Evolutionary conservation across 2,113 vertebrate genomes (phyloP), one percentile per base, ranked within the genome.

Genomic region (Lipophrys pholis): DNA sequence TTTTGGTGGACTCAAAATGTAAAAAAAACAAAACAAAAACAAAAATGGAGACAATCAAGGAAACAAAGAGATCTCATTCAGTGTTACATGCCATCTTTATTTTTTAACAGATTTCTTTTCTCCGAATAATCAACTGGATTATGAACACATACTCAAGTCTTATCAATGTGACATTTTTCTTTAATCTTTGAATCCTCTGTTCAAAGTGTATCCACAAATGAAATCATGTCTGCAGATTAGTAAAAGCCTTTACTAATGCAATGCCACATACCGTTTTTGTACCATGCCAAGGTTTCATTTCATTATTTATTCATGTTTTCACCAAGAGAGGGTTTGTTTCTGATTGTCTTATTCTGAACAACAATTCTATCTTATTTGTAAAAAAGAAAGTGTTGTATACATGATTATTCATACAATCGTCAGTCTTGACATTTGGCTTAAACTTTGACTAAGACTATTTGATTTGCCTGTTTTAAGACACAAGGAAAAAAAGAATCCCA

Each of bases 191-290:
- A 86, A 82, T 77, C 11, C 52, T 80, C 54, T 66, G 63, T 86
- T 87, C 65, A 86, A 89, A 84, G 74, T 84, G 15, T 35, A 72
- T 73, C 85, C 83, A 83, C 72, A 65, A 64, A 71, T 56, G 5
- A 78, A 81, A 21, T 40, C 83, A 87, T 82, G 66, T 58, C 43
- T 79, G 66, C 72, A 69, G 63, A 88, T 90, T 88, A 88, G 80
- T 87, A 84, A 89, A 30, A 78, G 45, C 1, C 46, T 85, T 90
- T 90, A 85, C 81, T 85, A 87, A 92, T 91, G 80, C 74, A 82
- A 80, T 39, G 35, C 53, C 63, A 82, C 75, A 67, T 35, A 65
- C 57, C 58, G 55, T 82, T 73, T 84, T 54, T 88, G 69, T 85
- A 41, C 80, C 73, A 83, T 85, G 73, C 67, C 45, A 56, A 68